These are phyloP conservation scores for Morelia viridis DNA, from an alignment of 2,797 vertebrate genomes.

Conservation along the genomic window DNA sequence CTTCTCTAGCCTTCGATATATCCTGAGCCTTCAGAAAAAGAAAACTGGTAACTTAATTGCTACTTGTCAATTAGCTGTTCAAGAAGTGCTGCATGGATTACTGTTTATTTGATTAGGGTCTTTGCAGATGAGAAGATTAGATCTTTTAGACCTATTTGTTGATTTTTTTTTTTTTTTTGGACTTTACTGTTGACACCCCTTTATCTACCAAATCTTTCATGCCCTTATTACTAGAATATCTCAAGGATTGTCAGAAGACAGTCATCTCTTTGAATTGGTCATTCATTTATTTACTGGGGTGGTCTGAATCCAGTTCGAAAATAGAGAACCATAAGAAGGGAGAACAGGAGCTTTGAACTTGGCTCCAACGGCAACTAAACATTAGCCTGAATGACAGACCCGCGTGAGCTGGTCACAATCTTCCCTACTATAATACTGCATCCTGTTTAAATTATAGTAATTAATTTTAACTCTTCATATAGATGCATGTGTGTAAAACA, in stretches of 20 bases:
- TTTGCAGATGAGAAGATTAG: not conserved
- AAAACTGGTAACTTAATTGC: not conserved
- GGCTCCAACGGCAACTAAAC: not conserved
- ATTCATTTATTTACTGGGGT: not conserved
- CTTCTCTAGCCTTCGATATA: not conserved
- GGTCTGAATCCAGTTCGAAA: not conserved
- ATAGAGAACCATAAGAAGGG: not conserved
- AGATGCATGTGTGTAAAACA: not conserved
- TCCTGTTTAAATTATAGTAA: not conserved
- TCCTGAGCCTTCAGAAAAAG: not conserved
- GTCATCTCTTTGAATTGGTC: not conserved
- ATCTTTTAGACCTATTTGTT: not conserved
- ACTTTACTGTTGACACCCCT: not conserved
- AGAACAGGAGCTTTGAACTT: not conserved
- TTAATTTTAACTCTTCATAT: not conserved
- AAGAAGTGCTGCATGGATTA: not conserved
- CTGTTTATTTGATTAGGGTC: not conserved
- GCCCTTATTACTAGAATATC: not conserved
- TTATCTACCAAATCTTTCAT: not conserved
- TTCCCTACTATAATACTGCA: not conserved
- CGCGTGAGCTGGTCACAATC: not conserved
- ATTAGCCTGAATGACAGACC: not conserved
- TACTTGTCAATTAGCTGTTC: not conserved
- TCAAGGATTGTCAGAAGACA: not conserved
- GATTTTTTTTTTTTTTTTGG: not conserved